Base-by-base conservation (phyloP, 2,113 vertebrate genomes). In the Chaenocephalus aceratus region DNA sequence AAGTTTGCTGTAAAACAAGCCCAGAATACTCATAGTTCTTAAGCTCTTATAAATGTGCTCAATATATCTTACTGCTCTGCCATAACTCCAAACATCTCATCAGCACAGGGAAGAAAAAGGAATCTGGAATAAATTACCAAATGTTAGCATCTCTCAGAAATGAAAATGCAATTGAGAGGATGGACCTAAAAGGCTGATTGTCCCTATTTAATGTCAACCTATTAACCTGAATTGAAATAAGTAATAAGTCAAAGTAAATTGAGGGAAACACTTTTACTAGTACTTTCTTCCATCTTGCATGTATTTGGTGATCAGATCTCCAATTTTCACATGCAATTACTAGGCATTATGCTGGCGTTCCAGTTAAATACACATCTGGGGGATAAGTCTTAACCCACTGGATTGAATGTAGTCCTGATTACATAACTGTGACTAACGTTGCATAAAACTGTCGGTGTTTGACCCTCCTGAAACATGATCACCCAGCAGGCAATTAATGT, bases 91-190 rank as follows among this genome's bases (percentile, higher is more conserved):
- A 68, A 51, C 54, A 73, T 77, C 66, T 60, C 72, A 67, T 72
- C 83, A 84, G 75, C 68, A 15, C 54, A 77, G 52, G 41, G 49
- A 59, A 81, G 72, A 79, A 87, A 84, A 78, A 26, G 57, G 63
- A 73, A 87, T 89, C 91, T 94, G 94, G 88, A 93, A 93, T 77
- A 88, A 70, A 93, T 95, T 94, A 92, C 8, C 30, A 79, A 85
- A 86, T 85, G 86, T 93, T 86, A 90, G 51, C 69, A 83, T 90
- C 90, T 90, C 90, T 87, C 79, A 86, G 73, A 87, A 80, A 85
- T 89, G 61, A 86, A 91, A 91, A 88, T 83, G 70, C 13, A 83
- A 63, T 80, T 85, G 84, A 80, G 57, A 72, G 52, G 14, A 48
- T 46, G 54, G 56, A 83, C 77, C 63, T 13, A 13, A 52, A 80